Evolutionary conservation across 2,113 vertebrate genomes (phyloP).

Genomic region (Rhipidura dahli): DNA sequence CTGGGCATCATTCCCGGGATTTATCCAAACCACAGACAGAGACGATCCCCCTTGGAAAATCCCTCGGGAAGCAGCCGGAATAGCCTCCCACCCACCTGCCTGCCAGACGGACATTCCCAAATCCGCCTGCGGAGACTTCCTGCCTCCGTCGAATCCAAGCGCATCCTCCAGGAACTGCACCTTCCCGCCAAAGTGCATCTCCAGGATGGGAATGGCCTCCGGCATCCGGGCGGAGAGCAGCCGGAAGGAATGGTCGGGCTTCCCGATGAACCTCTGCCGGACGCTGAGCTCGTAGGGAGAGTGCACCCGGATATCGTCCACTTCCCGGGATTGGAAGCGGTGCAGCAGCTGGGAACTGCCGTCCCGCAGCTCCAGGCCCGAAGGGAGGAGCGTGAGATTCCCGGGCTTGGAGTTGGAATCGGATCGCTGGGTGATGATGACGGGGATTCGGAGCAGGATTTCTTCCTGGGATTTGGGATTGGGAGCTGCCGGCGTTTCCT

Average conservation of each 20-base stretch:
- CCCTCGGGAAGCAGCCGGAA: not conserved
- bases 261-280: constrained; percentile 88
- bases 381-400: constrained; percentile 76
- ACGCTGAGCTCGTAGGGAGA: constrained; percentile 87
- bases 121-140: constrained; percentile 66
- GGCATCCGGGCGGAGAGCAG: constrained; percentile 90
- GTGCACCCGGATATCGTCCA: constrained; percentile 86
- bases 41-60: accelerated
- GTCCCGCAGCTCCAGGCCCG: constrained; percentile 83
- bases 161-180: constrained; percentile 79
- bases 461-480: constrained; percentile 58
- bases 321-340: constrained; percentile 80
- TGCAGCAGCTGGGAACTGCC: constrained; percentile 76
- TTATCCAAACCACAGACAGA: accelerated
- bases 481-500: not conserved
- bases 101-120: constrained; percentile 64
- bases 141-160: constrained; percentile 60
- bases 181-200: constrained; percentile 86
- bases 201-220: constrained; percentile 76
- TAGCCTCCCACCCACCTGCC: not conserved
- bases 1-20: not conserved
- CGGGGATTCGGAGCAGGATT: constrained; percentile 80
- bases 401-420: constrained; percentile 80
- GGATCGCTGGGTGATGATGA: constrained; percentile 75
- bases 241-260: constrained; percentile 81